These are phyloP conservation scores for Bombus balteatus DNA, from an alignment of 1,140 invertebrate genomes.

Conservation along the genomic window DNA sequence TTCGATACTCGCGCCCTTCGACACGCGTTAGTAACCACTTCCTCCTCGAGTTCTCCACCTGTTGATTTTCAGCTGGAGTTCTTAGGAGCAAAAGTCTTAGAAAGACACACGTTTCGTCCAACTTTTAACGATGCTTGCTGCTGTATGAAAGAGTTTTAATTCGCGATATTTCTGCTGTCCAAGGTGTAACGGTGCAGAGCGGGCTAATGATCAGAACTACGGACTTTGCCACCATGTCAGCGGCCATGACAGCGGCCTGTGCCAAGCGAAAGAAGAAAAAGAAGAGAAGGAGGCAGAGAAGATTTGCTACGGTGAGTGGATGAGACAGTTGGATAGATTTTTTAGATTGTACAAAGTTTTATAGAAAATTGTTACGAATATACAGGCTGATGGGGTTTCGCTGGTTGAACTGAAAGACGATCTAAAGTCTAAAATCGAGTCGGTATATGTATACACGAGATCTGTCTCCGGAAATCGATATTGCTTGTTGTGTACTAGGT, in stretches of 20 bases:
- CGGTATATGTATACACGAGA: no score
- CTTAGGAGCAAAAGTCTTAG: background rate
- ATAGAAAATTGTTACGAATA: no score
- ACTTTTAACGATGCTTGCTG: background rate
- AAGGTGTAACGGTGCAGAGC: conserved; percentile 80
- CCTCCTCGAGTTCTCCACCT: background rate
- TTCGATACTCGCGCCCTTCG: conserved; percentile 50
- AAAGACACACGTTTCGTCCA: background rate
- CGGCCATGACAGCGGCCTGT: conserved; percentile 64
- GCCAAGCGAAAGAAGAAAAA: conserved; percentile 79
- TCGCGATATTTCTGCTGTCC: conserved; percentile 62
- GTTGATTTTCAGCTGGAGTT: background rate
- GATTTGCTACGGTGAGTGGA: conserved; percentile 70
- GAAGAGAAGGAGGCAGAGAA: conserved; percentile 77
- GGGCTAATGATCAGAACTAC: conserved; percentile 77
- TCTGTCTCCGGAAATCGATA: no score
- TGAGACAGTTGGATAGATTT: background rate
- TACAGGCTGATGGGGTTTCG: no score
- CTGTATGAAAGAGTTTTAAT: conserved; percentile 21
- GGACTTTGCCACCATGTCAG: conserved; percentile 64
- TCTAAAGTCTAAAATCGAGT: no score
- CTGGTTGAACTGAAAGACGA: no score
- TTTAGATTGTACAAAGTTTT: background rate
- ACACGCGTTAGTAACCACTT: background rate
- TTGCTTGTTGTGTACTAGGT: no score